Evolutionary conservation across 2,888 invertebrate species (phyloP).

Genomic region (Caenorhabditis virilis): DNA sequence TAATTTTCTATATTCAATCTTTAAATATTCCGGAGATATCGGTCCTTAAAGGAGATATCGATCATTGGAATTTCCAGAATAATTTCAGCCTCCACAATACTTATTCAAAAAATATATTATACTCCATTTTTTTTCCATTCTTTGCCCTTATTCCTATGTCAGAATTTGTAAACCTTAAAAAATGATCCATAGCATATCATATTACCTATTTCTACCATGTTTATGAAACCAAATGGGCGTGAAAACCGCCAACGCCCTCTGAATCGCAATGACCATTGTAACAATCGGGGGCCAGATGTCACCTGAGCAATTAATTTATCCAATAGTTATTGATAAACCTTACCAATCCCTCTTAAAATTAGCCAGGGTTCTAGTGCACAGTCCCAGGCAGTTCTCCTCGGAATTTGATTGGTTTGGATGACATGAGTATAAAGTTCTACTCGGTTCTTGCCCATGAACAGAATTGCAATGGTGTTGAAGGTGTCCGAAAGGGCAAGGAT

Average conservation of each 20-base stretch:
- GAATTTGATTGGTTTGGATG: constrained; percentile 22
- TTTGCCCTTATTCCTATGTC: too few relatives aligned
- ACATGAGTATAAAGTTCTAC: constrained; percentile 42
- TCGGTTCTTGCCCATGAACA: constrained; percentile 53
- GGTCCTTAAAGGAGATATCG: too few relatives aligned
- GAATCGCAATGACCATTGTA: constrained; percentile 44
- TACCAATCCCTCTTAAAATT: constrained; percentile 42
- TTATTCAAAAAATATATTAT: too few relatives aligned
- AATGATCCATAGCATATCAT: too few relatives aligned
- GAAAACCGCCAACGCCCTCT: constrained; percentile 38
- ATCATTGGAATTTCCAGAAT: too few relatives aligned
- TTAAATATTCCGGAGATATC: too few relatives aligned
- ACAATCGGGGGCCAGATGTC: constrained; percentile 52
- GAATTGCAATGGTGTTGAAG: constrained; percentile 48
- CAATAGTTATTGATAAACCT: background rate
- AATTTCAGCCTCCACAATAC: too few relatives aligned
- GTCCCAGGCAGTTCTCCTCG: constrained; percentile 36
- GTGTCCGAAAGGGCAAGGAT: constrained; percentile 49
- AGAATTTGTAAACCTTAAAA: too few relatives aligned
- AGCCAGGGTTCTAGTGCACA: constrained; percentile 52
- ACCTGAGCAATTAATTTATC: constrained; percentile 10
- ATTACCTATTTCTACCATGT: constrained; percentile 32
- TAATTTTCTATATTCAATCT: too few relatives aligned
- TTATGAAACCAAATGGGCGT: constrained; percentile 40
- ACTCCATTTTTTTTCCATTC: too few relatives aligned